A percentile compares a stretch with the other conserved stretches of the same genome.
These are phyloP conservation scores for Rhaphigaster nebulosa DNA, from an alignment of 2,888 invertebrate genomes.

Conservation along the genomic window DNA sequence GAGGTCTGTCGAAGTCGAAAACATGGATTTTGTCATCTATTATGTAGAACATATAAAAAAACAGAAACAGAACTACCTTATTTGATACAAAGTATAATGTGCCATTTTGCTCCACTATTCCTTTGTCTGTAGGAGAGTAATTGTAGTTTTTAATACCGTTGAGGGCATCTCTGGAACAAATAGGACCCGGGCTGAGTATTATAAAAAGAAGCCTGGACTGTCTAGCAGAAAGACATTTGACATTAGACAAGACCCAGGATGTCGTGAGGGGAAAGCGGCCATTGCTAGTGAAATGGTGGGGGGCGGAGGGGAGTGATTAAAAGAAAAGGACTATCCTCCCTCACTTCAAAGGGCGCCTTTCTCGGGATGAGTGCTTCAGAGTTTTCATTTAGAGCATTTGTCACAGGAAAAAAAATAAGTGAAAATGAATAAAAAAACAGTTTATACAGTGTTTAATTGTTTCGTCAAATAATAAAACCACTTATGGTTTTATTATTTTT, in stretches of 20 bases:
- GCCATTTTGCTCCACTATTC: too few relatives aligned
- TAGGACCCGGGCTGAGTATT: background rate
- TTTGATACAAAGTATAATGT: too few relatives aligned
- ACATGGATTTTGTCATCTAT: too few relatives aligned
- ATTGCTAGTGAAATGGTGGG: background rate
- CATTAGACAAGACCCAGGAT: conserved; percentile 5
- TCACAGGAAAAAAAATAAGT: background rate
- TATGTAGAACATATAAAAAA: too few relatives aligned
- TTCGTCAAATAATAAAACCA: background rate
- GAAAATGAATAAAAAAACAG: background rate
- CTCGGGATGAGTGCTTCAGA: background rate
- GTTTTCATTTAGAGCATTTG: background rate
- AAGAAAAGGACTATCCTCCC: background rate
- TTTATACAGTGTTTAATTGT: background rate
- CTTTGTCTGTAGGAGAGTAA: background rate
- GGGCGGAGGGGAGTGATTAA: background rate
- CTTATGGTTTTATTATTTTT: background rate
- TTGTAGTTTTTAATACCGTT: background rate
- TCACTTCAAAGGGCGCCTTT: background rate
- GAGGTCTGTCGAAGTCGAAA: too few relatives aligned
- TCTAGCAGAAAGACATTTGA: background rate
- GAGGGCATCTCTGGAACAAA: background rate
- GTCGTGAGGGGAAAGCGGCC: background rate
- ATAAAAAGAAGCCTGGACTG: background rate
- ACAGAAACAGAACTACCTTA: too few relatives aligned